Base-by-base conservation (phyloP, 2,113 vertebrate species). In the cattle (Bos taurus) region DNA sequence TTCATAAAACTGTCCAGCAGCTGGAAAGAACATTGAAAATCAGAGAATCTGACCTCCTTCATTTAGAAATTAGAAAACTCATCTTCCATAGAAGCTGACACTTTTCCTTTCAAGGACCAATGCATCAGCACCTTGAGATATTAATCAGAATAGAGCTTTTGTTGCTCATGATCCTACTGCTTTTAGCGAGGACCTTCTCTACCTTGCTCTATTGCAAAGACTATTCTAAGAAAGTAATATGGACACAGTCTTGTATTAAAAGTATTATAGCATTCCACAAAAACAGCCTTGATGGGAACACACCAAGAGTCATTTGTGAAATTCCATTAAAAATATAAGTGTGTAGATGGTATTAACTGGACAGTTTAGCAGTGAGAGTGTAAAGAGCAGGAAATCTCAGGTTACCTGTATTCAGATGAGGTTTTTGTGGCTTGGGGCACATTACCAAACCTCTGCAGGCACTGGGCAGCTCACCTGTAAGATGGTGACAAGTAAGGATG, bases 101-200 rank as follows among this genome's bases (percentile, higher is more conserved):
- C 1, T 3, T 16, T 78, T 87, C 89, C 43, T 90, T 74, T 14
- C 14, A 56, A 57, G 33, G 10, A 50, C 40, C 33, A 9, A 2
- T 28, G 11, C 12, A 10, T 36, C 23, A 7, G 3, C 19, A 26
- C 46, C 2, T 0, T 33, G 50, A 57, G 7, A 0, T 30, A 6
- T 71, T 54, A 4, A 23, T 52, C 46, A 95, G 80, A 50, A 21
- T 3, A 43, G 33, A 43, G 9, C 85, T 54, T 0, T 17, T 7
- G 6, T 28, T 40, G 14, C 33, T 3, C 26, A 12, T n/a, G 59
- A 71, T 56, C 60, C 64, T 95, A 7, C 33, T 40, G 71, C 6
- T 40, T 90, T 78, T 40, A 28, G 19, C 25, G 25, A 82, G 56
- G 19, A 36, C 4, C 8, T 50, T 62, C 48, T 36, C 33, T n/a